These are phyloP conservation scores for Montipora capricornis DNA, from an alignment of 64 coral and sea anemone genomes.

Conservation along the genomic window DNA sequence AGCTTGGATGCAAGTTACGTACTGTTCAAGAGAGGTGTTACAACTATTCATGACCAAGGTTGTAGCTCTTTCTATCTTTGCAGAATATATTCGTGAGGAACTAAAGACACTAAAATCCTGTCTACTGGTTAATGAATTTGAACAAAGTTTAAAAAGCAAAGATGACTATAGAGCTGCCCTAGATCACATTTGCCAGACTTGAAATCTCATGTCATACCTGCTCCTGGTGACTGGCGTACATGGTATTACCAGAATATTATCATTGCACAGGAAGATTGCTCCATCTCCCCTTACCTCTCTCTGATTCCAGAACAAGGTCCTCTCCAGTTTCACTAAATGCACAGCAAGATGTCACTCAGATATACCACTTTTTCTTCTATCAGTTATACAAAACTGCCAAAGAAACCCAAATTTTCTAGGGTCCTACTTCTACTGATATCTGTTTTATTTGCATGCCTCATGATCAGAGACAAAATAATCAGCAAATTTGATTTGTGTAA, in stretches of 20 bases:
- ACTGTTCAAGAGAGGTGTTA: too few species aligned
- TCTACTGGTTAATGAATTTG: slow-evolving; percentile 60
- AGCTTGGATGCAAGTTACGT: too few species aligned
- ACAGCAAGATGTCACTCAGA: slow-evolving; percentile 20
- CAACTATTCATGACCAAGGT: too few species aligned
- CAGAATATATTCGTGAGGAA: slow-evolving; percentile 22
- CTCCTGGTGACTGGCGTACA: slow-evolving; percentile 62
- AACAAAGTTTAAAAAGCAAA: slow-evolving; percentile 27
- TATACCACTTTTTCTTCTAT: slow-evolving; percentile 37
- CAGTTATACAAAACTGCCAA: slow-evolving; percentile 36
- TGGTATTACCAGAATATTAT: slow-evolving; percentile 39
- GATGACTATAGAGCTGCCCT: slow-evolving; percentile 56
- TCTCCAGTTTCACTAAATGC: slow-evolving; percentile 48
- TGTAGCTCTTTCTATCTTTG: not conserved
- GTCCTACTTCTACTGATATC: not conserved
- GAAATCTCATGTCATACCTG: slow-evolving; percentile 17
- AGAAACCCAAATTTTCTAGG: slow-evolving; percentile 42
- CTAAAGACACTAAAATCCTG: slow-evolving; percentile 41
- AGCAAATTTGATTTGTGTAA: slow-evolving; percentile 56
- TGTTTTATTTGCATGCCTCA: slow-evolving; percentile 47
- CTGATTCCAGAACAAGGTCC: slow-evolving; percentile 48
- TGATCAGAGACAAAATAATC: slow-evolving; percentile 42
- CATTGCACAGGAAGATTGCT: not conserved
- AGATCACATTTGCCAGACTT: not conserved
- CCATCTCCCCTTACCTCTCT: not conserved